phyloP scores from a whole-genome alignment of 2,113 vertebrate species.

The Hippocampus zosterae region DNA sequence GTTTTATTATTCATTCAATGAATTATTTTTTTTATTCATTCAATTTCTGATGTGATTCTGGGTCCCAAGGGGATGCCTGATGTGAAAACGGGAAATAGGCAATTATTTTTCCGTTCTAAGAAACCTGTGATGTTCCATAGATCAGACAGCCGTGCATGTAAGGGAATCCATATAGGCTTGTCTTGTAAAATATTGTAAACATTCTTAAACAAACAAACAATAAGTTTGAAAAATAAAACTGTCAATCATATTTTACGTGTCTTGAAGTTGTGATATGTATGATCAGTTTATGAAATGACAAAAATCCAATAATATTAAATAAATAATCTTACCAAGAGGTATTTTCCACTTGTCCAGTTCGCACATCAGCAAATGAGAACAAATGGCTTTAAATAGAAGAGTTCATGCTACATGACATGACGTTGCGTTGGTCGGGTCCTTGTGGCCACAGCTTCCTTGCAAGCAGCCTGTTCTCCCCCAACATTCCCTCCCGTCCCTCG shows the following conservation, averaged over 20 bases:
- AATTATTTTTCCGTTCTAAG: constrained; percentile 84
- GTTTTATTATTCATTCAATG: constrained; percentile 37
- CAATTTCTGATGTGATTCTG: constrained; percentile 36
- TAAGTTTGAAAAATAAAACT: neutral
- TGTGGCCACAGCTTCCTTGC: constrained; percentile 49
- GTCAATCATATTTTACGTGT: neutral
- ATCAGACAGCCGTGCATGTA: constrained; percentile 68
- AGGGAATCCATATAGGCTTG: neutral
- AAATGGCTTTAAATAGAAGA: neutral
- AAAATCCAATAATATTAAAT: neutral
- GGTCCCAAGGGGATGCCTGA: constrained; percentile 60
- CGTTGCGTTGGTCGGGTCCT: constrained; percentile 23
- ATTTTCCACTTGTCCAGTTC: neutral
- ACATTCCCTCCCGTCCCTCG: neutral
- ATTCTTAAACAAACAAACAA: neutral
- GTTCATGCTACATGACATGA: constrained; percentile 14
- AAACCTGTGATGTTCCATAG: constrained; percentile 74
- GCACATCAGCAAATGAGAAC: neutral
- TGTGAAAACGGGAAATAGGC: constrained; percentile 63
- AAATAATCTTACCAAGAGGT: constrained; percentile 26
- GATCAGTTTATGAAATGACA: neutral
- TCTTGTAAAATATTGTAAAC: neutral
- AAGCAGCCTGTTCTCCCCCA: constrained; percentile 53
- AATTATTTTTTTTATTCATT: constrained; percentile 53
- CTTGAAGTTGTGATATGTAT: neutral